Conservation (phyloP, 2,113 vertebrate genomes). For the Equus przewalskii region DNA sequence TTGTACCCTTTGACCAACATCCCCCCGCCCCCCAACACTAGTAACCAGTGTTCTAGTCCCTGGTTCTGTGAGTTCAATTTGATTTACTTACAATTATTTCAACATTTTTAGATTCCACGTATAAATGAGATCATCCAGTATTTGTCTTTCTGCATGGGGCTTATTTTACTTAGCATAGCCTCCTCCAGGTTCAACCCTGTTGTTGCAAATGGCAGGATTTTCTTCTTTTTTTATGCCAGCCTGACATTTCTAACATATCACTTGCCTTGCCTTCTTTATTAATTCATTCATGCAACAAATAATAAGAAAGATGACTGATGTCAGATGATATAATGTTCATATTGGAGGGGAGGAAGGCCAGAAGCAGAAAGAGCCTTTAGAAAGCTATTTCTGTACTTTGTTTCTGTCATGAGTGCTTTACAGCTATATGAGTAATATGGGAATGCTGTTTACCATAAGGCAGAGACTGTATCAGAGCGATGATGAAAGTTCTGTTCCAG, state of each 20-base stretch:
- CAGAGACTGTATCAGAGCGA: neutral
- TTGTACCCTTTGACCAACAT: neutral
- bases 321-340: neutral
- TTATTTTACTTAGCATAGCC: neutral
- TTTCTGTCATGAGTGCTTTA: neutral
- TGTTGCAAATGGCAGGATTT: neutral
- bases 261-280: neutral
- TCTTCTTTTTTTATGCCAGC: neutral
- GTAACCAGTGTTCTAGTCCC: neutral
- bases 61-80: neutral
- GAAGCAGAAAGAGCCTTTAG: neutral
- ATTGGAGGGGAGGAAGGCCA: neutral
- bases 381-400: neutral
- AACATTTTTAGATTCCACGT: neutral
- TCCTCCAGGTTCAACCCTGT: neutral
- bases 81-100: too few relatives aligned
- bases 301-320: neutral
- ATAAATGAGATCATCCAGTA: neutral
- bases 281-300: neutral
- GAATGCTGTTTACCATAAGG: neutral
- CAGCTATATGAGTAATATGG: neutral
- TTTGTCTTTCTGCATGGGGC: neutral
- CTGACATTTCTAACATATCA: neutral
- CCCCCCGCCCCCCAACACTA: accelerated
- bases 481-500: neutral